Evolutionary conservation across 2,888 invertebrate genomes (phyloP), one percentile per base, ranked within the genome.

Genomic region (Gari tellinella): DNA sequence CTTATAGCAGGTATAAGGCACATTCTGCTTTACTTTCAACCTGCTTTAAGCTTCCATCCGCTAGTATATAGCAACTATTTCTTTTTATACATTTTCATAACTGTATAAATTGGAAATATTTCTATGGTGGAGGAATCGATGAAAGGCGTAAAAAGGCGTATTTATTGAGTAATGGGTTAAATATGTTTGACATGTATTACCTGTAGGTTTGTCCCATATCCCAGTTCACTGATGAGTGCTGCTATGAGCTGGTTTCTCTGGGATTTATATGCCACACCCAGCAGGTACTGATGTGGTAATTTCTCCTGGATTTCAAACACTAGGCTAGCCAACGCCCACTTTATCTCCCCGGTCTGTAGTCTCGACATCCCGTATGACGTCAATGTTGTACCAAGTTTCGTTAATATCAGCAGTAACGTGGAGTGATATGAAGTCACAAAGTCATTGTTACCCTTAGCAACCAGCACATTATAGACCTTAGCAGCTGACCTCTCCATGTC

Each of bases 221-320:
- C 68, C n/a, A 72, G 67, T 46, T 69, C 66, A 17, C 46, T 58
- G 19, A 66, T 58, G 12, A 79, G 40, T 3, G 66, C 58, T 12
- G 56, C 26, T 21, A 76, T 38, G 14, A 81, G 21, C 19, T 68
- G 40, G 37, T 64, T 63, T 26, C 68, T 41, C 31, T 65, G 58
- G 7, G 67, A 55, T 19, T 53, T 72, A 46, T 70, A 74, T n/a
- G 53, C 55, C 2, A 25, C 56, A 45, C 74, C 55, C 21, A 58
- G 46, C 31, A 79, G 49, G 43, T 70, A 65, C 12, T 69, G 46
- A 10, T 46, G 48, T 0, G 79, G 48, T 21, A 81, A 51, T 8
- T 41, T 21, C 15, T 73, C 74, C 46, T 74, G 68, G 31, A 79
- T 65, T 46, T 75, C 68, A 41, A 64, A 67, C 0, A 82, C 40